Base-by-base conservation (phyloP, 2,113 vertebrate species). In the Clupea harengus region DNA sequence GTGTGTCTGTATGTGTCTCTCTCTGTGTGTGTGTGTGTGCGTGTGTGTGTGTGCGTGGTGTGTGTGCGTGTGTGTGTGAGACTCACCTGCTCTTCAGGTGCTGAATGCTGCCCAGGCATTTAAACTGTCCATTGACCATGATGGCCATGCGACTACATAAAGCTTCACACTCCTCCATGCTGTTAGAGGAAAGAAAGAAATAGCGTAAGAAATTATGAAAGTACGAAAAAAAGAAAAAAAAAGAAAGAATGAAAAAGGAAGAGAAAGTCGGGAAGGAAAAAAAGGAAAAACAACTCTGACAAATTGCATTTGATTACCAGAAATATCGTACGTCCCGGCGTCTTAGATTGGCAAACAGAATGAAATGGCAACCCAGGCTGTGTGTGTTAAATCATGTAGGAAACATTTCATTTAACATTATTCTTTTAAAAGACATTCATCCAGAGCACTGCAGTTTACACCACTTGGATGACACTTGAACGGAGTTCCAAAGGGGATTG, bases 41-140 rank as follows among this genome's bases (percentile, higher is more conserved):
- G 78, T 44, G 86, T 82, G 45, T 50, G 54, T 47, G 57, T 80
- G 39, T 80, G 54, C 72, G 81, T 85, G 75, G 57, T 85, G 50
- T 81, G 44, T 28, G 6, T 64, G 57, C n/a, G 57, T 64, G 22
- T 2, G 18, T 64, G 57, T 57, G 54, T n/a, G 13, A 17, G 50
- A 32, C 90, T 92, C 60, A 94, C 94, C 94, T 94, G 93, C 84
- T 93, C 86, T 95, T 95, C 22, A 95, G 91, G 91, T 99, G 97
- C 93, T 99, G 97, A 91, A 97, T 98, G 94, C 97, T 98, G 67
- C 97, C 97, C 0, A 99, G 96, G 84, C 97, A 99, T 89, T 96
- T 96, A 85, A 99, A 96, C 4, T 94, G 95, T 0, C 97, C 97
- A 0, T 98, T 98, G 82, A 99, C 97, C 97, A 99, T 99, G 93